These are phyloP conservation scores for Aphelinus atriplicis DNA, from an alignment of 1,140 invertebrate species.

Conservation along the genomic window DNA sequence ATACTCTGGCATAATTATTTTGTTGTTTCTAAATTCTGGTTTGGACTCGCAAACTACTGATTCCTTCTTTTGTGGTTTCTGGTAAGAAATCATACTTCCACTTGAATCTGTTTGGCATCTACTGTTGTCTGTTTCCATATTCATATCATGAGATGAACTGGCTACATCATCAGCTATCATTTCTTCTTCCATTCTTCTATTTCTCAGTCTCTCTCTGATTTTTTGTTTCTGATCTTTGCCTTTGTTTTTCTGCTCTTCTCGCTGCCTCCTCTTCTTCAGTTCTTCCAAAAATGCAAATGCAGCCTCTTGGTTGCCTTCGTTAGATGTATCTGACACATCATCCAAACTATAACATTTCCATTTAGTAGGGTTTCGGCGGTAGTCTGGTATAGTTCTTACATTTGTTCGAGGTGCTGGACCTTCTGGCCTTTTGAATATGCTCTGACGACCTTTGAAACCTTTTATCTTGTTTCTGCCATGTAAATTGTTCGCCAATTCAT, in stretches of 20 bases:
- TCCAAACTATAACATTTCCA: conserved; percentile 80
- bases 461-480: conserved; percentile 42
- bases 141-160: too few relatives aligned
- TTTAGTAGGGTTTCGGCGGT: conserved; percentile 78
- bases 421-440: conserved; percentile 79
- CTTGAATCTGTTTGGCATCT: background rate
- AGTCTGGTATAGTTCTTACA: conserved; percentile 71
- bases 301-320: conserved; percentile 76
- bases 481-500: conserved; percentile 1
- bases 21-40: conserved; percentile 71
- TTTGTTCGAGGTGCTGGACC: conserved; percentile 69
- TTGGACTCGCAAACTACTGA: conserved; percentile 58
- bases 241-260: conserved; percentile 38
- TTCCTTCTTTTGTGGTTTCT: conserved; percentile 23
- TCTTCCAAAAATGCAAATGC: conserved; percentile 77
- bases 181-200: conserved; percentile 50
- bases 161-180: background rate
- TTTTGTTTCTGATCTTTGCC: conserved; percentile 49
- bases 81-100: conserved; percentile 39
- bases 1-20: conserved; percentile 82
- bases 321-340: conserved; percentile 80
- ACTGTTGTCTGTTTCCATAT: background rate
- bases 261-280: conserved; percentile 69
- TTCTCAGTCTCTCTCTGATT: conserved; percentile 43
- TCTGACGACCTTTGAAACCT: conserved; percentile 72